Conservation (phyloP, 1,140 invertebrate species). For the Melipona quadrifasciata region DNA sequence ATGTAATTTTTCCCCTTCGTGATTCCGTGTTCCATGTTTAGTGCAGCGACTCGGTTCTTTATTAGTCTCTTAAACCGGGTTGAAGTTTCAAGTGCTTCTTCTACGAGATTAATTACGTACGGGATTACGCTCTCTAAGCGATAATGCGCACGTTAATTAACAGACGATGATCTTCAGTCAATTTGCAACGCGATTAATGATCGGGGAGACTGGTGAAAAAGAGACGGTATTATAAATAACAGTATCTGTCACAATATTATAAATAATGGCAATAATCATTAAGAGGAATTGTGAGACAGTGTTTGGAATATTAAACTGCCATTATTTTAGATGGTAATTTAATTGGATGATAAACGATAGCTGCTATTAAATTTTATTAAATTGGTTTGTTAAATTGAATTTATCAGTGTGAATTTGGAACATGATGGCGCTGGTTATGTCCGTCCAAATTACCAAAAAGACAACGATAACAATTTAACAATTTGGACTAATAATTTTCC, state of each 20-base stretch:
- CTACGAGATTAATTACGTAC: not conserved
- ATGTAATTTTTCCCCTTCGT: not conserved
- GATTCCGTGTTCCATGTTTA: not conserved
- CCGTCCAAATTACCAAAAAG: no score
- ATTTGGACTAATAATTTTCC: no score
- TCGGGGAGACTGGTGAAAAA: not conserved
- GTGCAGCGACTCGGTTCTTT: not conserved
- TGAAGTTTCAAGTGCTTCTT: not conserved
- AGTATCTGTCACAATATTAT: not conserved
- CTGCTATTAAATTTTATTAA: no score
- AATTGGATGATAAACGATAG: no score
- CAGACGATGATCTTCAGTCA: not conserved
- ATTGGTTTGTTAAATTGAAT: no score
- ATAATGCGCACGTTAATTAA: not conserved
- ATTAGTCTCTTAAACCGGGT: not conserved
- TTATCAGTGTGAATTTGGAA: no score
- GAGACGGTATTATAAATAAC: no score
- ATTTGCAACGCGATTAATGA: not conserved
- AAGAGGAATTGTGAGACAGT: no score
- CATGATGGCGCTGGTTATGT: no score
- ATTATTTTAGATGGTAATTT: no score
- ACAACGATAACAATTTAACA: no score
- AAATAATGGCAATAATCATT: not conserved
- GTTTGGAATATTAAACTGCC: no score
- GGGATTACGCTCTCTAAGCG: not conserved